Conservation (phyloP, 2,113 vertebrate species). For the Malurus cyaneus region DNA sequence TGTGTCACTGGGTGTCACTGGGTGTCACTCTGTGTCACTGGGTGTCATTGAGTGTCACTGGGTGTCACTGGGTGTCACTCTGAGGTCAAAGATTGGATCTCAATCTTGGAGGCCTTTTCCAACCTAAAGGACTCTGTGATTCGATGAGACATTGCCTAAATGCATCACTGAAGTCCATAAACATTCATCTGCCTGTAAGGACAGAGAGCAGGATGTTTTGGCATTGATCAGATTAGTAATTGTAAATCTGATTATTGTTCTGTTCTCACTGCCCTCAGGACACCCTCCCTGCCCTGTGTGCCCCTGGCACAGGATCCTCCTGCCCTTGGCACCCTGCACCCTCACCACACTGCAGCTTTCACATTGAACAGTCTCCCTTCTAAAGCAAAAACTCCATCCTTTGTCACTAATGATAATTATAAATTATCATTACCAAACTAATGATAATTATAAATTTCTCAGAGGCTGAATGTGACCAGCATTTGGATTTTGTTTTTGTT, state of each 20-base stretch:
- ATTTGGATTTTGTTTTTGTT: neutral
- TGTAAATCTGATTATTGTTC: neutral
- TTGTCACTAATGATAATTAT: neutral
- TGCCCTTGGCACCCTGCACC: neutral
- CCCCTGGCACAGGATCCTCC: neutral
- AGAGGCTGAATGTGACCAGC: neutral
- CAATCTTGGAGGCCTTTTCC: neutral
- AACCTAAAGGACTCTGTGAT: neutral
- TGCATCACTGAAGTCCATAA: neutral
- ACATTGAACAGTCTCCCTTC: neutral
- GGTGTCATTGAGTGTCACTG: too few species aligned
- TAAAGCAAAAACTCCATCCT: neutral
- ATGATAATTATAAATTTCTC: neutral
- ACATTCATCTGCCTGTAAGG: neutral
- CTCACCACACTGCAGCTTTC: neutral
- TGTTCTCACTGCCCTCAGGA: neutral
- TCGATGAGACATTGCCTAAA: neutral
- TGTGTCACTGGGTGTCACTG: too few species aligned
- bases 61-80: too few species aligned
- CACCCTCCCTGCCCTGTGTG: rapidly evolving
- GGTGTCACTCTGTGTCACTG: too few species aligned
- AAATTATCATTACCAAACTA: neutral
- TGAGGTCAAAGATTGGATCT: neutral
- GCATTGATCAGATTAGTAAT: neutral
- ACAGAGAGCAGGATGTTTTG: neutral